Base-by-base conservation (phyloP, 2,797 vertebrate species). In the Gymnodraco acuticeps region DNA sequence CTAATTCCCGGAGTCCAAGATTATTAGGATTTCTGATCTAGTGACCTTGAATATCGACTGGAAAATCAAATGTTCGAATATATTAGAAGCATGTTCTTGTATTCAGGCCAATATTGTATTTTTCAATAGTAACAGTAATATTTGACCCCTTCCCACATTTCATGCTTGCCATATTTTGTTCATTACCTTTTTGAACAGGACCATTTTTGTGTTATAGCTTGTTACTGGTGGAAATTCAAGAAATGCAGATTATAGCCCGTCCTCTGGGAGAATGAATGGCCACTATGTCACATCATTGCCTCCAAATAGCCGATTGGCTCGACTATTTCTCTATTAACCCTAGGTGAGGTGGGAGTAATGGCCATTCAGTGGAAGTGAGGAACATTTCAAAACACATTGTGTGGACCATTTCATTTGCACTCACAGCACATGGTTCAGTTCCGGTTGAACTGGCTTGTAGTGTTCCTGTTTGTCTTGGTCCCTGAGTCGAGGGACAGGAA, bases 371-470 rank as follows among this genome's bases (percentile, higher is more conserved):
- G 83, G 64, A 85, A 86, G 83, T 67, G 82, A 83, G 80, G 80
- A 78, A 83, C 88, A 88, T 89, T 89, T 91, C 80, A 91, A 88
- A 87, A 88, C 84, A 84, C 86, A 90, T 86, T 89, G 82, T 80
- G 75, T 60, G 64, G 77, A 70, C 84, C 64, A 83, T 89, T 89
- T 89, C 63, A 87, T 88, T 87, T 88, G 80, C 86, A 84, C 75
- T 81, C 63, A 50, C 82, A 64, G 82, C 88, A 89, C 86, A 91
- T 73, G 84, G 83, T 86, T 83, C 77, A 72, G 87, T 88, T 93
- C 87, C 74, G 70, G 85, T 72, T 86, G 82, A 91, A 85, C 88
- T 78, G 87, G 70, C 73, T 83, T 59, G 58, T 77, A 86, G 87
- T 77, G 79, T 74, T 77, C 86, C 45, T 87, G 83, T 89, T 88